These are phyloP conservation scores for Ephialtes manifestator DNA, from an alignment of 2,888 invertebrate genomes.

Conservation along the genomic window DNA sequence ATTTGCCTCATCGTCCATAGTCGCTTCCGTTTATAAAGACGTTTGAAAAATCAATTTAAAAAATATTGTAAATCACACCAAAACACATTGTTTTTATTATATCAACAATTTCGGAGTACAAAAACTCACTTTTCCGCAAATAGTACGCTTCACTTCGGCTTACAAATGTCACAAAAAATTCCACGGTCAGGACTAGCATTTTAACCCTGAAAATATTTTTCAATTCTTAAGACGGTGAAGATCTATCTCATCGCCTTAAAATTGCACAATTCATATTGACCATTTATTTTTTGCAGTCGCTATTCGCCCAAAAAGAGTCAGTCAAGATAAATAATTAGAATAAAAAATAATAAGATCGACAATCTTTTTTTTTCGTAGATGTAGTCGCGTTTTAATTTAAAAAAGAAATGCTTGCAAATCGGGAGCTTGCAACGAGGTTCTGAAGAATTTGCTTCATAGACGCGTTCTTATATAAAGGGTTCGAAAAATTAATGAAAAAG, in stretches of 20 bases:
- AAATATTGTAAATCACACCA: constrained; percentile 32
- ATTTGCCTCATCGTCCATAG: not conserved
- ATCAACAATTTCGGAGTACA: not conserved
- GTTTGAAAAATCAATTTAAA: no score
- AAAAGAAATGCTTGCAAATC: not conserved
- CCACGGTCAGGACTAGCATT: not conserved
- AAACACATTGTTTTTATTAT: constrained; percentile 53
- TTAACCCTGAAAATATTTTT: not conserved
- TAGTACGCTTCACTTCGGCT: constrained; percentile 61
- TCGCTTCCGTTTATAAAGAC: no score
- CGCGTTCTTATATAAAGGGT: no score
- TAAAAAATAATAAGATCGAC: not conserved
- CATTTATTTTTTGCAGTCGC: not conserved
- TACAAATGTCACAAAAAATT: constrained; percentile 31
- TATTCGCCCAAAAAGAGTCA: not conserved
- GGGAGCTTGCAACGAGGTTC: not conserved
- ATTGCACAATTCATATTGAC: not conserved
- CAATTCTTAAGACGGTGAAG: not conserved
- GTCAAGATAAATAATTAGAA: not conserved
- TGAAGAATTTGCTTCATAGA: not conserved
- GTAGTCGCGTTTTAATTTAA: not conserved
- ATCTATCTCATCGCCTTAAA: not conserved
- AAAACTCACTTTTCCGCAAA: constrained; percentile 52
- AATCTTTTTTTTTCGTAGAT: not conserved
- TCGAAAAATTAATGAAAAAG: not conserved